A percentile compares a stretch with the other conserved stretches of the same genome.
These are phyloP conservation scores for Aurelia sp. DNA, from an alignment of 30 jellyfish, hydroid and myxozoan species.

Conservation along the genomic window DNA sequence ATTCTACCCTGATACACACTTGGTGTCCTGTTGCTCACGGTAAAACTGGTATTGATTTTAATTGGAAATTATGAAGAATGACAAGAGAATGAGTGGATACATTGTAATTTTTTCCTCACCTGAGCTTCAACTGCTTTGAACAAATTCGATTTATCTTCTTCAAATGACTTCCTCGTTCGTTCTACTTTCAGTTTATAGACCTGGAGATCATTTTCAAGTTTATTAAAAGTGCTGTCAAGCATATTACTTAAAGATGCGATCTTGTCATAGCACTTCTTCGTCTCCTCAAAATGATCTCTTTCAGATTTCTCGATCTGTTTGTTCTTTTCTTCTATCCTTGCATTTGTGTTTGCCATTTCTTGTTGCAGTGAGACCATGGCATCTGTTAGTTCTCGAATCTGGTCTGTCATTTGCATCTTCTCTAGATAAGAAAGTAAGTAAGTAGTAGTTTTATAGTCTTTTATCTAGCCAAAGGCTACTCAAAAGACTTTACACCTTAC, in stretches of 20 bases:
- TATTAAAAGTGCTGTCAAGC: conserved; percentile 5
- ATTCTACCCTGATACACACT: too few species aligned
- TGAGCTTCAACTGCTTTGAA: conserved; percentile 13
- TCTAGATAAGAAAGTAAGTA: too few species aligned
- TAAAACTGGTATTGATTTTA: too few species aligned
- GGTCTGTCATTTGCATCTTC: conserved; percentile 40
- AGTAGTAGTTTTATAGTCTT: too few species aligned
- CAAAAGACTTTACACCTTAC: too few species aligned
- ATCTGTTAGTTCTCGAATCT: conserved; percentile 26
- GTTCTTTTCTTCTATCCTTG: conserved; percentile 8
- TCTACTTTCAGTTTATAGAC: neutral
- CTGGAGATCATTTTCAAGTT: conserved; percentile 22
- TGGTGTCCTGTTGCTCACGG: too few species aligned
- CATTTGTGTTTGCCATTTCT: conserved; percentile 9
- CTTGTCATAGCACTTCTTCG: conserved; percentile 16
- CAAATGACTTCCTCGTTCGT: neutral
- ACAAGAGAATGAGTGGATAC: too few species aligned
- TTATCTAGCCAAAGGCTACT: too few species aligned
- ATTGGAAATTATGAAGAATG: too few species aligned
- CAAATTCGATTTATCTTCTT: conserved; percentile 29
- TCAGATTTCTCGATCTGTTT: conserved; percentile 10
- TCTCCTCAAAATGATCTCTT: conserved; percentile 25
- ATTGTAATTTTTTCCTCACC: neutral
- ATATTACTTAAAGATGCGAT: conserved; percentile 2
- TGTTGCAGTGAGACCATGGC: conserved; percentile 30